Conservation (phyloP, 2,113 vertebrate genomes). For the Phalacrocorax aristotelis region DNA sequence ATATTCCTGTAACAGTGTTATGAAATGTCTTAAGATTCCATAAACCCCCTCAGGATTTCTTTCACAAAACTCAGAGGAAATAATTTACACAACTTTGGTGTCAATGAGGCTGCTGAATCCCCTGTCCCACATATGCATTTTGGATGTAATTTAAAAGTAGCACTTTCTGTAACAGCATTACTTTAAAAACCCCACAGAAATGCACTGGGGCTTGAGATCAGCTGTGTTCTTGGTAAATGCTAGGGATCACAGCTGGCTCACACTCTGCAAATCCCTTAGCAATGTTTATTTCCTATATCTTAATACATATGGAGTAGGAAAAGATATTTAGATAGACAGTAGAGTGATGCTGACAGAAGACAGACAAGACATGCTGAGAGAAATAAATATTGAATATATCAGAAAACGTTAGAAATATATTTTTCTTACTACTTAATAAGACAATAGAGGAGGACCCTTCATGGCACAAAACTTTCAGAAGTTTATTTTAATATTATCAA, state of each 20-base stretch:
- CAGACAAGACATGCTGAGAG: background rate
- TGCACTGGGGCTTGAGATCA: background rate
- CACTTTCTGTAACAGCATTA: background rate
- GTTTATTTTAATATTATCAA: background rate
- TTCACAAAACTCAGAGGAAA: background rate
- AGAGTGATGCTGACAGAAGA: background rate
- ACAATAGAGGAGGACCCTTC: rapidly evolving
- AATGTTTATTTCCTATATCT: background rate
- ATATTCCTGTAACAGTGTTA: background rate
- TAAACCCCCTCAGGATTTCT: background rate
- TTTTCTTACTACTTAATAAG: background rate
- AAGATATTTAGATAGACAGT: background rate
- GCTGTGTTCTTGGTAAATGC: background rate
- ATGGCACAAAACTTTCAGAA: background rate
- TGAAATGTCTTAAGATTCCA: background rate
- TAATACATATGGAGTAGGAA: background rate
- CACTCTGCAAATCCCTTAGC: background rate
- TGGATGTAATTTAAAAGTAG: background rate
- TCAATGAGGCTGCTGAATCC: background rate
- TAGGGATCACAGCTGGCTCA: background rate
- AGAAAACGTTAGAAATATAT: background rate
- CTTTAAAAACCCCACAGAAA: background rate
- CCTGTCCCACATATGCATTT: background rate
- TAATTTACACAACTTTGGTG: background rate
- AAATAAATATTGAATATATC: background rate